Conservation (phyloP, 2,797 vertebrate genomes). For the Gymnopithys bicolor region DNA sequence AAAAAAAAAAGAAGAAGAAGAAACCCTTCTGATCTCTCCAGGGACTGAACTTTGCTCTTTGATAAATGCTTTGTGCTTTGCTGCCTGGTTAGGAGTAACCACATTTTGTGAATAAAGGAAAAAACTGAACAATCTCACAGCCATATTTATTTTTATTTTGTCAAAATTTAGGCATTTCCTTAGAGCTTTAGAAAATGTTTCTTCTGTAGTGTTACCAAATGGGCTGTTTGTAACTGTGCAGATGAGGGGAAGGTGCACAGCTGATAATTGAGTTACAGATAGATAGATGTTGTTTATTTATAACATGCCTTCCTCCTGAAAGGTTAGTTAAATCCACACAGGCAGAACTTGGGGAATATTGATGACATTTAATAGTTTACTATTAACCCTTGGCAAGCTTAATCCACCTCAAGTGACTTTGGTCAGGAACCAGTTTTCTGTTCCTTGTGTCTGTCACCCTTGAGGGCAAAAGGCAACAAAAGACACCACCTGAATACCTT, state of each 20-base stretch:
- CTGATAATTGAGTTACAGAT: not conserved
- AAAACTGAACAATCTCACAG: not conserved
- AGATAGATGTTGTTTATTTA: not conserved
- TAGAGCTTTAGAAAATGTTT: not conserved
- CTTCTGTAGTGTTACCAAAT: not conserved
- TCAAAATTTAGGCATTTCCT: not conserved
- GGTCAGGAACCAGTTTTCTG: not conserved
- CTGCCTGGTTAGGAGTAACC: not conserved
- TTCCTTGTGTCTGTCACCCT: not conserved
- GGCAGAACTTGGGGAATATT: fast-evolving
- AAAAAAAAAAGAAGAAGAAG: too few relatives aligned
- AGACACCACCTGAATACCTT: not conserved
- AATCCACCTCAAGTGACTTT: not conserved
- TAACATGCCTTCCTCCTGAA: not conserved
- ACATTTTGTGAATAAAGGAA: not conserved
- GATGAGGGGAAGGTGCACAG: not conserved
- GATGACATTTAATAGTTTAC: not conserved
- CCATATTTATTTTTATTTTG: not conserved
- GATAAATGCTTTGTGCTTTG: not conserved
- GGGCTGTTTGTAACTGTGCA: not conserved
- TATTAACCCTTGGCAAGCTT: not conserved
- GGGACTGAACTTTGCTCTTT: not conserved
- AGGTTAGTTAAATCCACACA: not conserved
- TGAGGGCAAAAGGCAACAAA: not conserved
- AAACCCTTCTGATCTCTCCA: not conserved